Base-by-base conservation (phyloP, 2,888 invertebrate species). In the Geotrupes spiniger region DNA sequence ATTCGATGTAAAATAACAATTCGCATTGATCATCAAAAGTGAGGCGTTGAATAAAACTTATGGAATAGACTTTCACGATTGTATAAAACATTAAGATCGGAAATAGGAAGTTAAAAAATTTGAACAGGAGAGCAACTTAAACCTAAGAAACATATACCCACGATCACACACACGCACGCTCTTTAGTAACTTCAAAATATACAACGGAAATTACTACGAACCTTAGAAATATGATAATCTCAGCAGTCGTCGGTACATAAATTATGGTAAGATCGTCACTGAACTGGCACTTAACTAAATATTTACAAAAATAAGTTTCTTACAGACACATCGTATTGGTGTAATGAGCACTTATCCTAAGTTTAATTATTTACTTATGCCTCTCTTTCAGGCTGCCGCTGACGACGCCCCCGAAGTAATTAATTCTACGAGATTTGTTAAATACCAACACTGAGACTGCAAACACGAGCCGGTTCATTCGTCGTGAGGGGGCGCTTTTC, bases 291-390 rank as follows among this genome's bases (percentile, higher is more conserved):
- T 68, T 63, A 69, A 63, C 60, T 63, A 65, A 69, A 63, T 70
- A 70, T 70, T 66, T 70, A 71, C 68, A 69, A 70, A 70, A 70
- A 70, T 70, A 70, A 69, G 64, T 70, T 68, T 68, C 63, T 66
- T 54, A 53, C 54, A 63, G 59, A 60, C 62, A 61, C 60, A 63
- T 51, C 51, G 58, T 59, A 51, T 56, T 58, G 58, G 57, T 56
- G 57, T 57, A 58, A 59, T 58, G 58, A 58, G 56, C 60, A 54
- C 58, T 59, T 59, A 57, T 36, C 33, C 25, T 14, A 33, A n/a
- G 11, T n/a, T 16, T 25, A 33, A 25, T 42, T 8, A n/a, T 28
- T 38, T 29, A 9, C 16, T 37, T 26, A 37, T 38, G 10, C 37
- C 15, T 26, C n/a, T 14, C 12, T 45, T 45, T 37, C 27, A 29